Conservation (phyloP, 2,113 vertebrate species). For the Bucco capensis region DNA sequence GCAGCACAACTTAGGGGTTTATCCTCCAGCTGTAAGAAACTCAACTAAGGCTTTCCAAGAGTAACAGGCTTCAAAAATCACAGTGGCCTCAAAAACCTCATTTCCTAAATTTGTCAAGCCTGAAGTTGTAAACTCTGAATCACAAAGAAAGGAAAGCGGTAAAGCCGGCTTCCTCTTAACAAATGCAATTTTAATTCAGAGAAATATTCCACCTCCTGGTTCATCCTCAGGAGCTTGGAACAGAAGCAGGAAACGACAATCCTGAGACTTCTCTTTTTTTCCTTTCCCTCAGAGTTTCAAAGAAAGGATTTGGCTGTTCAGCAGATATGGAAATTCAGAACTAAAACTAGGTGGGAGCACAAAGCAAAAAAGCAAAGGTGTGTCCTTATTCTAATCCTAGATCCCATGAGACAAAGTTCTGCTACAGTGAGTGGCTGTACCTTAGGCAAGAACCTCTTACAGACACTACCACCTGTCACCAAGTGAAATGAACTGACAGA, state of each 20-base stretch:
- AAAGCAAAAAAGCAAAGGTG: not conserved
- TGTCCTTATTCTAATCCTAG: slow-evolving; percentile 12
- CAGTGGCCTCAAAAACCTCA: not conserved
- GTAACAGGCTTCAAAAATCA: not conserved
- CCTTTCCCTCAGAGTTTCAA: not conserved
- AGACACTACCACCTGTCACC: not conserved
- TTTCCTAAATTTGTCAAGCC: slow-evolving; percentile 2
- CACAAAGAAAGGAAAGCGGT: not conserved
- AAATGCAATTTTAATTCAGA: not conserved
- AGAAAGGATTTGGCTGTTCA: slow-evolving; percentile 37
- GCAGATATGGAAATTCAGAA: slow-evolving; percentile 28
- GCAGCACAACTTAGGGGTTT: not conserved
- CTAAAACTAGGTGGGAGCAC: not conserved
- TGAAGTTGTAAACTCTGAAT: not conserved
- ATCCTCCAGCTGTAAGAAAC: not conserved
- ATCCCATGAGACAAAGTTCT: not conserved
- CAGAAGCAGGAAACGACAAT: slow-evolving; percentile 12
- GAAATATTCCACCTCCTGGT: not conserved
- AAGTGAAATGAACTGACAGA: slow-evolving; percentile 9
- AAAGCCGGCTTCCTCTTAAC: not conserved
- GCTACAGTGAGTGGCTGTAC: not conserved
- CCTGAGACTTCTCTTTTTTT: not conserved
- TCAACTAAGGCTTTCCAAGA: not conserved
- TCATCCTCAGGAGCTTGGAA: not conserved
- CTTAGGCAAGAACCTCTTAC: slow-evolving; percentile 5